Evolutionary conservation across 2,797 vertebrate species (phyloP), one percentile per base, ranked within the genome.

Genomic region (Crypturellus tataupa): DNA sequence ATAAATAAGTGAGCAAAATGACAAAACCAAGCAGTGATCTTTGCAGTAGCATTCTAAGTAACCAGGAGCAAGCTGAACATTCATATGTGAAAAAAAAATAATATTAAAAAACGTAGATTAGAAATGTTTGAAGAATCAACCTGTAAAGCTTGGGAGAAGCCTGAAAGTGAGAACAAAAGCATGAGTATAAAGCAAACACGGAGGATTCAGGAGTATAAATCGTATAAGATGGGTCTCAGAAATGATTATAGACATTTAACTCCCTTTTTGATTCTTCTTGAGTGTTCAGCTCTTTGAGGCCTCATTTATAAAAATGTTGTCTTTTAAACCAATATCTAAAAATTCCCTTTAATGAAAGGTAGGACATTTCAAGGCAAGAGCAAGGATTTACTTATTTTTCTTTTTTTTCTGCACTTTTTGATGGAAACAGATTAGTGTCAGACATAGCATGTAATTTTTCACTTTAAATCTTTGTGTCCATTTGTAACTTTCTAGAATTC

Each of bases 361-460:
- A 27, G 49, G 25, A 53, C 7, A 42, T 71, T 71, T 68, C 68
- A 42, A 9, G 29, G 5, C 29, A 73, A 81, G 53, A 59, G 55
- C 20, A 69, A 39, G 12, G 10, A 23, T 46, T 9, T 63, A 10
- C 81, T 92, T 71, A 11, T 33, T 29, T 80, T 85, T 49, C 31
- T 80, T 68, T 65, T 68, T 39, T 9, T 75, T 68, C 58, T 77
- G 23, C 27, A 40, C 2, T 73, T 73, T 27, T 29, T 2, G 2
- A 64, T 62, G 24, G 24, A 83, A 87, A 92, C 7, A 47, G 47
- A 47, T 49, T 75, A 8, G 5, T 29, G 17, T 64, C 53, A 92
- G 58, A 82, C 14, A 25, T 23, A 75, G 31, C 47, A 75, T 65
- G 90, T 58, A 56, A 68, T 47, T 64, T 95, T 95, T 83, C 79